Percentiles rank a stretch among this genome's conserved stretches.
Conservation (phyloP, 1,140 invertebrate genomes). For the Drosophila orena region DNA sequence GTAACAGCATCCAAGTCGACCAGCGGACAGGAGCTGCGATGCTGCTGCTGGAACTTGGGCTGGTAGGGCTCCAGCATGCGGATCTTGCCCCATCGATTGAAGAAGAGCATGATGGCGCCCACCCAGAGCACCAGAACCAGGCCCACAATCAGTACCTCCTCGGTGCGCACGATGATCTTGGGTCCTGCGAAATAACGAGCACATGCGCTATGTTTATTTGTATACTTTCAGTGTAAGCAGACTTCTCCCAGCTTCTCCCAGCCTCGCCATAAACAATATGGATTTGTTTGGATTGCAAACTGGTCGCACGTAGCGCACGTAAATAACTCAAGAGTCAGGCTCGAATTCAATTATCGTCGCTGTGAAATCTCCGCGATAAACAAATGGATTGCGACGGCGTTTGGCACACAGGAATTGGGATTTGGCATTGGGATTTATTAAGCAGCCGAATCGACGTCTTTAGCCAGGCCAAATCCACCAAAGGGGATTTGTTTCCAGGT, state of each 20-base stretch:
- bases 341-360: conserved; percentile 65
- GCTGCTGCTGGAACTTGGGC: conserved; percentile 93
- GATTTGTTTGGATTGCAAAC: conserved; percentile 24
- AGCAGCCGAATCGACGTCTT: conserved; percentile 16
- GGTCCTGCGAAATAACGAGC: conserved; percentile 84
- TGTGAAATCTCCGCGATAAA: conserved; percentile 33
- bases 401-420: background rate
- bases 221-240: background rate
- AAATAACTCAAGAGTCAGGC: conserved; percentile 57
- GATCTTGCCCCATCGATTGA: conserved; percentile 97
- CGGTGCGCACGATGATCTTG: conserved; percentile 89
- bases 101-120: conserved; percentile 94
- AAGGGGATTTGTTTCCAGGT: conserved; percentile 25
- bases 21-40: conserved; percentile 90
- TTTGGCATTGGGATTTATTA: conserved; percentile 31
- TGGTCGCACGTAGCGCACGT: conserved; percentile 49
- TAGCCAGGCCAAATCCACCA: conserved; percentile 14
- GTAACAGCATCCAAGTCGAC: conserved; percentile 85
- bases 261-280: conserved; percentile 6
- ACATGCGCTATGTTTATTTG: conserved; percentile 26
- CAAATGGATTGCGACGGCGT: conserved; percentile 16
- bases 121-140: conserved; percentile 94
- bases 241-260: too few relatives aligned
- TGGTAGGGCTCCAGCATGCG: conserved; percentile 96
- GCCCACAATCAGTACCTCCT: conserved; percentile 94